Conservation (phyloP, 2,888 invertebrate species). For the Plagodis dolabraria region DNA sequence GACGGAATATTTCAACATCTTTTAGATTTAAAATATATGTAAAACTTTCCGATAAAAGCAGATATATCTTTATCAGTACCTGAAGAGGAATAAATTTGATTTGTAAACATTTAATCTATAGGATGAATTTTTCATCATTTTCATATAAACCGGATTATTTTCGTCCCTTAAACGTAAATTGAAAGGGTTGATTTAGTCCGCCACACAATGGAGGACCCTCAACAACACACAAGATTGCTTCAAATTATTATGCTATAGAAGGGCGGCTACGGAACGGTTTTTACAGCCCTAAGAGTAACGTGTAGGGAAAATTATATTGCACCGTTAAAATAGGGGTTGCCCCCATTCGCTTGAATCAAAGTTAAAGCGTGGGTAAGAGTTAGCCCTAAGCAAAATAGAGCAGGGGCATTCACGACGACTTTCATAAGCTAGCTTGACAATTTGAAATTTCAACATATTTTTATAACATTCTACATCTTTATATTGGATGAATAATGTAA, state of each 20-base stretch:
- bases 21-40: too few relatives aligned
- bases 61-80: too few relatives aligned
- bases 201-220: constrained; percentile 38
- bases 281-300: constrained; percentile 45
- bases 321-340: constrained; percentile 44
- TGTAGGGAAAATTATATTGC: constrained; percentile 50
- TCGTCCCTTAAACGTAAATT: constrained; percentile 14
- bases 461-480: not conserved
- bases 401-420: constrained; percentile 29
- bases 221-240: constrained; percentile 36
- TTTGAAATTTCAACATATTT: not conserved
- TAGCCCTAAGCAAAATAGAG: constrained; percentile 30
- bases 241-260: constrained; percentile 34
- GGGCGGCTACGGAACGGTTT: constrained; percentile 43
- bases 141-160: constrained; percentile 10
- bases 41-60: too few relatives aligned
- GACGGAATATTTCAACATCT: too few relatives aligned
- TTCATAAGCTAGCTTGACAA: constrained; percentile 9
- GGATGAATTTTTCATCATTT: constrained; percentile 5
- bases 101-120: not conserved
- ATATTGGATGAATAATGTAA: too few relatives aligned
- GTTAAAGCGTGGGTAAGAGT: constrained; percentile 36
- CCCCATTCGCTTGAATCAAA: constrained; percentile 40
- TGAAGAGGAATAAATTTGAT: too few relatives aligned
- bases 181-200: constrained; percentile 45